Evolutionary conservation across 2,888 invertebrate species (phyloP).

Genomic region (Cylindroiulus punctatus): DNA sequence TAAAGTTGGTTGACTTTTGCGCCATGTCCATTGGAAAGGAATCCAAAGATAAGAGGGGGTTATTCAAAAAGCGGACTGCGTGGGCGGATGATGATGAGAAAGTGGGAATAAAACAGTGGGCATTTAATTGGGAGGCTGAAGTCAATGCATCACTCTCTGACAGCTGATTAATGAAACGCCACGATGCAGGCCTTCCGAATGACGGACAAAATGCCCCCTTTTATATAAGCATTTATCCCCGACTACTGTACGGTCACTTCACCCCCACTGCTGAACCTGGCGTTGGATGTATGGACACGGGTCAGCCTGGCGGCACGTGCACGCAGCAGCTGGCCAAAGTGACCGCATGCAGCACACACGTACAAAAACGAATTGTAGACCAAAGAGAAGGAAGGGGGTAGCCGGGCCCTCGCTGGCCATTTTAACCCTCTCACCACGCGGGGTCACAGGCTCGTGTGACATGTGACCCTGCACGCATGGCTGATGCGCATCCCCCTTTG

Average conservation of each 20-base stretch:
- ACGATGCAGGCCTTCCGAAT: neutral
- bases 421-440: neutral
- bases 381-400: neutral
- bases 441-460: neutral
- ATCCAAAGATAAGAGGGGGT: neutral
- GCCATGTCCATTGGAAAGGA: too few relatives aligned
- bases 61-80: neutral
- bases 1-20: too few relatives aligned
- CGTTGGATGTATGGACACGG: neutral
- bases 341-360: neutral
- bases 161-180: conserved; percentile 46
- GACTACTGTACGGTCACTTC: neutral
- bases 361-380: neutral
- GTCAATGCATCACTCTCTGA: conserved; percentile 35
- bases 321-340: neutral
- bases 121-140: conserved; percentile 44
- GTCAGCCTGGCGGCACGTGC: neutral
- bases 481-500: neutral
- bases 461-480: conserved; percentile 18
- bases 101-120: conserved; percentile 44
- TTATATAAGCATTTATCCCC: conserved; percentile 4
- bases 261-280: neutral
- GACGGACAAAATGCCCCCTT: conserved; percentile 18
- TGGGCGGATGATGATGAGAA: conserved; percentile 16
- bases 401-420: neutral